Conservation (phyloP, 2,888 invertebrate genomes). For the Coleophora deauratella region DNA sequence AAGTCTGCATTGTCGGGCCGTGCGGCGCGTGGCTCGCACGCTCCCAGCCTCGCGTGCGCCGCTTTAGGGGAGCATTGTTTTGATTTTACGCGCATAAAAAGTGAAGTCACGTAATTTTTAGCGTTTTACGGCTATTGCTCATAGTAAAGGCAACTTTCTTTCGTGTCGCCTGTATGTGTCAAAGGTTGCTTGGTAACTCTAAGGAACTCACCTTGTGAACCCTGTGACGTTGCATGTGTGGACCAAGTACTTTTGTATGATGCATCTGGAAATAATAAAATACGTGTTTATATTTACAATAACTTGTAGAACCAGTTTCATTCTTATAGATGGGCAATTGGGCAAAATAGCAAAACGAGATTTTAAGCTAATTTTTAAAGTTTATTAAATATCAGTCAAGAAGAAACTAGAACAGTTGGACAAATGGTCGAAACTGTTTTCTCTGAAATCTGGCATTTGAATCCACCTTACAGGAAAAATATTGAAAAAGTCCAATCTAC, state of each 20-base stretch:
- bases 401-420: no score
- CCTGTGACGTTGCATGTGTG: constrained; percentile 82
- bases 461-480: no score
- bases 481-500: no score
- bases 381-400: no score
- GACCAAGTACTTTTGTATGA: constrained; percentile 92
- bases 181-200: background rate
- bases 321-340: no score
- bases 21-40: constrained; percentile 48
- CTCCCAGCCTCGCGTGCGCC: constrained; percentile 42
- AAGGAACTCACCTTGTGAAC: constrained; percentile 80
- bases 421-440: no score
- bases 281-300: background rate
- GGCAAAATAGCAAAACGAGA: no score
- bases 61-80: constrained; percentile 57
- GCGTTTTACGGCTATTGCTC: background rate
- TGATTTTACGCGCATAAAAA: constrained; percentile 51
- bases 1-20: constrained; percentile 56
- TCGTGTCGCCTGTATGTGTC: background rate
- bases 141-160: background rate
- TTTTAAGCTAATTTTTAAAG: no score
- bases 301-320: no score
- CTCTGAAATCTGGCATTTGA: no score
- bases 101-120: constrained; percentile 33
- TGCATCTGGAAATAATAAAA: constrained; percentile 80